Base-by-base conservation (phyloP, 2,888 invertebrate genomes). In the Apodemia hepburni region DNA sequence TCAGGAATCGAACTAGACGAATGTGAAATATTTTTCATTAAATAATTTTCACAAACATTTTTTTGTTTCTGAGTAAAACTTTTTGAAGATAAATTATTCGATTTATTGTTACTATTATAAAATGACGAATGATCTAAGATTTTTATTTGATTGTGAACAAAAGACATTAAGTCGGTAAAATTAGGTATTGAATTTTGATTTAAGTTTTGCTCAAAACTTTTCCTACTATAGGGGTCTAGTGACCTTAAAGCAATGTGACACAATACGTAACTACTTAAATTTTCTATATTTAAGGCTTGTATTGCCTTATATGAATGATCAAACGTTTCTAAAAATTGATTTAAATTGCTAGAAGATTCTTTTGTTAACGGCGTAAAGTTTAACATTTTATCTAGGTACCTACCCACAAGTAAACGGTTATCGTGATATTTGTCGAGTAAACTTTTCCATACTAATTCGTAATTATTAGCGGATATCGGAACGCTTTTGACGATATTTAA, bases 401-500 rank as follows among this genome's bases (percentile, higher is more conserved):
- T 58, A 49, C 66, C 61, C 2, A 62, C 42, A 15, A 68, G 47
- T 49, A 59, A 47, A 57, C 68, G 29, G 11, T 65, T 64, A 58
- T 69, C 69, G 29, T 67, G 64, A 51, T 69, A 67, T 59, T 67
- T 69, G 42, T 66, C 63, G 8, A 69, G 35, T 63, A 69, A 60
- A 22, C 60, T 62, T 61, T 67, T 38, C 68, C 65, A 68, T 12
- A 67, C 64, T 33, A 67, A 27, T 18, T 59, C 57, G 35, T 68
- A 67, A 54, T 67, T 68, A 61, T 17, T 58, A 17, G 51, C 65
- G 6, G 65, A 51, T 35, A 65, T 63, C 12, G 63, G 63, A 29
- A 63, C 33, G 29, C 58, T 66, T 61, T 66, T 66, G 8, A 47
- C 47, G 12, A 47, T 47, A 47, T 47, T 47, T 47, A 17, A 17